A percentile compares a stretch with the other conserved stretches of the same genome.
Conservation (phyloP, 2,113 vertebrate genomes). For the Aythya baeri region DNA sequence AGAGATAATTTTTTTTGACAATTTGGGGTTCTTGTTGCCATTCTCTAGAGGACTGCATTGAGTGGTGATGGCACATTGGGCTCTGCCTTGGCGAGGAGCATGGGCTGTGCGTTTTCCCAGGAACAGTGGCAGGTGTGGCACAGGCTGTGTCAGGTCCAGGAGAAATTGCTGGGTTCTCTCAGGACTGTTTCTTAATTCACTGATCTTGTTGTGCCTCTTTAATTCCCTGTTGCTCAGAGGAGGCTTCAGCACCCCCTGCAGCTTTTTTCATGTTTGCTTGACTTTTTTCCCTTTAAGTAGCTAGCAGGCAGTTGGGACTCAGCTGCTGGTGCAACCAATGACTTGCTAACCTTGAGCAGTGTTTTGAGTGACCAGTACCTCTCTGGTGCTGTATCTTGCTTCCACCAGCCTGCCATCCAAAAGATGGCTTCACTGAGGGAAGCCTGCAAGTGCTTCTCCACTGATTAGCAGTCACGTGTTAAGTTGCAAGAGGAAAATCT, state of each 20-base stretch:
- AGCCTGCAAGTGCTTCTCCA: background rate
- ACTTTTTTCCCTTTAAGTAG: background rate
- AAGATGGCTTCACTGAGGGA: background rate
- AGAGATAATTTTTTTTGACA: background rate
- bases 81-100: background rate
- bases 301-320: background rate
- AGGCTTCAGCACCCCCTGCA: background rate
- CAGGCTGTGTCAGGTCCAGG: background rate
- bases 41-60: accelerated
- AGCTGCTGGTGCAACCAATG: background rate
- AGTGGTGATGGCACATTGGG: background rate
- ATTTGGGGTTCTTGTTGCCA: background rate
- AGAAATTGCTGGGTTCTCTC: background rate
- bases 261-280: background rate
- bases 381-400: accelerated
- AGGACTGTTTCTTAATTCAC: background rate
- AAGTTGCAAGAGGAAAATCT: background rate
- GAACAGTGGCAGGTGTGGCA: background rate
- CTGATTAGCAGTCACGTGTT: accelerated
- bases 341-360: too few relatives aligned
- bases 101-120: background rate
- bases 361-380: too few relatives aligned
- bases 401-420: accelerated
- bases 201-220: background rate
- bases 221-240: background rate